Conservation (phyloP, 2,797 vertebrate genomes). For the Vipera latastei region DNA sequence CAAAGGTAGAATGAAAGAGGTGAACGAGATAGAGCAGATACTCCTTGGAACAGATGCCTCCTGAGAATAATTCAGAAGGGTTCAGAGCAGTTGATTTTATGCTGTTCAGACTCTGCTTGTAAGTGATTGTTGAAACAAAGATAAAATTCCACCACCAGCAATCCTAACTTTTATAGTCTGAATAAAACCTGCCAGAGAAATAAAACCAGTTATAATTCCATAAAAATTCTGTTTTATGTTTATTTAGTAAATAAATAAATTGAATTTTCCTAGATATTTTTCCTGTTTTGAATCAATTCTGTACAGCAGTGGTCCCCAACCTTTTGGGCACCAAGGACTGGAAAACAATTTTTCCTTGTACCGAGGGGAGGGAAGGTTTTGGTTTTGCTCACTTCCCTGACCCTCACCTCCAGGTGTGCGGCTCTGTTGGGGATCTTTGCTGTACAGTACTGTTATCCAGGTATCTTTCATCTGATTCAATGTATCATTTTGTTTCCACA, state of each 20-base stretch:
- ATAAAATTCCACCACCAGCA: background rate
- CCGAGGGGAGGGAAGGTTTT: background rate
- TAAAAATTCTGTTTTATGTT: background rate
- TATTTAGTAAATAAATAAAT: background rate
- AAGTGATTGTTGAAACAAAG: background rate
- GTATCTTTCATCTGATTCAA: background rate
- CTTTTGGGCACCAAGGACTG: background rate
- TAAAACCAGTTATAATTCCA: background rate
- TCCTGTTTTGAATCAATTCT: background rate
- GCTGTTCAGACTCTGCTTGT: background rate
- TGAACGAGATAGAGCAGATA: background rate
- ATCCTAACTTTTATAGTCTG: background rate
- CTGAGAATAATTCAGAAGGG: slow-evolving; percentile 15
- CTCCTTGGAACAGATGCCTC: slow-evolving; percentile 1
- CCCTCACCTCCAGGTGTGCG: background rate
- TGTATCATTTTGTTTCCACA: background rate
- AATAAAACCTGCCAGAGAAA: background rate
- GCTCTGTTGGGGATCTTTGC: background rate
- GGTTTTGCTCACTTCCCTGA: background rate
- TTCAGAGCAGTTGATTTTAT: slow-evolving; percentile 13
- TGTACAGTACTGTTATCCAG: background rate
- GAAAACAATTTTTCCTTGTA: background rate
- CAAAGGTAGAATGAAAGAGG: slow-evolving; percentile 31
- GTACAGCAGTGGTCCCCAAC: background rate
- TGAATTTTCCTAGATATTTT: background rate